Conservation (phyloP, 23 tunicate genomes). For the Trididemnum clinides region DNA sequence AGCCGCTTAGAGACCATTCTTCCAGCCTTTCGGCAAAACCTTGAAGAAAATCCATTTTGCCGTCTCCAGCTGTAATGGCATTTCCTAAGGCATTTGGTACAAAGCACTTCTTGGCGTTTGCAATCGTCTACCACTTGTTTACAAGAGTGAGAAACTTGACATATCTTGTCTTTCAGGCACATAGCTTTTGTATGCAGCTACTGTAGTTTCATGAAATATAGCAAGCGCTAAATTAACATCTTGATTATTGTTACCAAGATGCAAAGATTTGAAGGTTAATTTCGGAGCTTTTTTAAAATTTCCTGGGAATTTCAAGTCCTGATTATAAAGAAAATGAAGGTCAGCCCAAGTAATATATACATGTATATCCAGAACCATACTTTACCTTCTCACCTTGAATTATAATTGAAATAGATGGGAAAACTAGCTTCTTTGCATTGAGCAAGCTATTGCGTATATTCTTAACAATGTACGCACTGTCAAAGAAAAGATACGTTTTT, state of each 20-base stretch:
- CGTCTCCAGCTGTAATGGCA: no score
- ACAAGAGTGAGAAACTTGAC: background rate
- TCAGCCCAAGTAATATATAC: constrained; percentile 1
- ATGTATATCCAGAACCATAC: background rate
- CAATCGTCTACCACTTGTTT: no score
- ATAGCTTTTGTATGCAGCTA: background rate
- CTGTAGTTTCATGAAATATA: background rate
- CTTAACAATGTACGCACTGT: background rate
- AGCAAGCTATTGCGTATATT: background rate
- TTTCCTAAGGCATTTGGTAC: no score
- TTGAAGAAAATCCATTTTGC: no score
- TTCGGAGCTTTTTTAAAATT: background rate
- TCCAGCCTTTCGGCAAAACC: no score
- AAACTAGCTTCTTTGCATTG: background rate
- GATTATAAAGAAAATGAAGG: background rate
- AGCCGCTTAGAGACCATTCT: no score
- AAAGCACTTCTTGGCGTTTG: no score
- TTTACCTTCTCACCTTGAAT: background rate
- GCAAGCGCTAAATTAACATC: background rate
- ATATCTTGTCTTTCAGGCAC: background rate
- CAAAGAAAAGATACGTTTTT: constrained; percentile 9
- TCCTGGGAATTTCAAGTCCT: background rate
- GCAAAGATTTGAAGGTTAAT: background rate
- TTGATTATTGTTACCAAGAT: background rate
- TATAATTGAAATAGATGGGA: background rate